Percentiles rank a stretch among this genome's conserved stretches.
Conservation (phyloP, 1,140 invertebrate species). For the Sycophaga agraensis region DNA sequence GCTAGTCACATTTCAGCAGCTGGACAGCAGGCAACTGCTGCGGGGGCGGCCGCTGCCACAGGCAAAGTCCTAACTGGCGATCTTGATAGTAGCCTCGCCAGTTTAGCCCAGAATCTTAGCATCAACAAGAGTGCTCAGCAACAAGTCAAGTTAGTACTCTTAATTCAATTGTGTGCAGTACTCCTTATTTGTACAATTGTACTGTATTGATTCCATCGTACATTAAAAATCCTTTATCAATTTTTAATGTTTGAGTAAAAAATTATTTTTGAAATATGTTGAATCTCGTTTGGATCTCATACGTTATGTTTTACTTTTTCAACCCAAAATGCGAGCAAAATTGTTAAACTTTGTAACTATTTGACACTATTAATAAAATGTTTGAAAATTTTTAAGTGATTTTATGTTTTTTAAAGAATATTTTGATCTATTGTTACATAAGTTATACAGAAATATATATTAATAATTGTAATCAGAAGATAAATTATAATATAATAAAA, state of each 20-base stretch:
- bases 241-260: too few relatives aligned
- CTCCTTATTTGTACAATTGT: too few relatives aligned
- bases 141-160: constrained; percentile 72
- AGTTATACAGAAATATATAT: not conserved
- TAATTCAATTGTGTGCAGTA: too few relatives aligned
- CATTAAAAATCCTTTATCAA: too few relatives aligned
- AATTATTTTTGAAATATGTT: too few relatives aligned
- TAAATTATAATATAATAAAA: too few relatives aligned
- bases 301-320: too few relatives aligned
- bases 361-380: too few relatives aligned
- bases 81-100: constrained; percentile 87
- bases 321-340: too few relatives aligned
- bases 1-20: constrained; percentile 46
- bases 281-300: too few relatives aligned
- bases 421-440: not conserved
- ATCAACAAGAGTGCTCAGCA: constrained; percentile 81
- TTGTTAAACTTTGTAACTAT: too few relatives aligned
- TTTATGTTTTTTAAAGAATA: not conserved
- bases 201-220: too few relatives aligned
- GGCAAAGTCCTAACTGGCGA: constrained; percentile 85
- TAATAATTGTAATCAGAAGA: not conserved
- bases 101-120: constrained; percentile 86
- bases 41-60: constrained; percentile 40
- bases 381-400: not conserved
- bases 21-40: constrained; percentile 53